Percentiles rank a stretch among this genome's conserved stretches.
These are phyloP conservation scores for Sitta europaea DNA, from an alignment of 2,113 vertebrate species.

Conservation along the genomic window DNA sequence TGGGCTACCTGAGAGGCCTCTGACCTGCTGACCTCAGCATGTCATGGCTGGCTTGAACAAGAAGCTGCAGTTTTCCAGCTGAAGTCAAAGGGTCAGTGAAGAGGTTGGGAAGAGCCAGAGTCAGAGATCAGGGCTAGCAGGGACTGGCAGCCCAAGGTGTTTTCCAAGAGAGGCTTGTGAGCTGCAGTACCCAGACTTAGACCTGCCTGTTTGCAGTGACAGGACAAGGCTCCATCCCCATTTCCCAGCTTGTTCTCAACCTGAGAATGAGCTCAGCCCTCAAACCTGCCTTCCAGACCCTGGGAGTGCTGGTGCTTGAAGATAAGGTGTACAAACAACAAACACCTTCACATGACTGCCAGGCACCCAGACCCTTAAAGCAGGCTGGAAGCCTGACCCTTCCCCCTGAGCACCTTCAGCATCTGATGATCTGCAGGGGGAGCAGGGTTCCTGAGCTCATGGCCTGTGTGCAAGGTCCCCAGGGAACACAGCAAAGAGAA, in stretches of 20 bases:
- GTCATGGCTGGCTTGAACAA: background rate
- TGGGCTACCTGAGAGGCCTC: background rate
- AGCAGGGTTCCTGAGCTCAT: rapidly evolving
- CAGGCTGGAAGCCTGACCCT: background rate
- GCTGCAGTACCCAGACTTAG: background rate
- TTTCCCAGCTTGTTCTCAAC: background rate
- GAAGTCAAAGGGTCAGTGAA: background rate
- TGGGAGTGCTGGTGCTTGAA: background rate
- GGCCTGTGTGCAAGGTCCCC: no score
- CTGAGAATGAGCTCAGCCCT: background rate
- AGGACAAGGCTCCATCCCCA: background rate
- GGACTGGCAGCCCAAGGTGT: background rate
- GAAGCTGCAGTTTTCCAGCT: background rate
- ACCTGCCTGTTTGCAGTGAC: background rate
- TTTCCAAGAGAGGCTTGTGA: background rate
- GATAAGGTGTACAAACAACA: background rate
- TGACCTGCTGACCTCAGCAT: rapidly evolving
- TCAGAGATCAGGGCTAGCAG: background rate
- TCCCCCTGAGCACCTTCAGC: background rate
- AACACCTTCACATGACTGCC: background rate
- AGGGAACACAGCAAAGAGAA: background rate
- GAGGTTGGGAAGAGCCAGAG: background rate
- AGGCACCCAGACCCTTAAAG: background rate
- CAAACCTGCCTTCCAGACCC: background rate
- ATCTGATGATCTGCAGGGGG: background rate